These are phyloP conservation scores for Heliocidaris erythrogramma DNA, from an alignment of 35 echinoderm and acorn worm genomes.

Conservation along the genomic window DNA sequence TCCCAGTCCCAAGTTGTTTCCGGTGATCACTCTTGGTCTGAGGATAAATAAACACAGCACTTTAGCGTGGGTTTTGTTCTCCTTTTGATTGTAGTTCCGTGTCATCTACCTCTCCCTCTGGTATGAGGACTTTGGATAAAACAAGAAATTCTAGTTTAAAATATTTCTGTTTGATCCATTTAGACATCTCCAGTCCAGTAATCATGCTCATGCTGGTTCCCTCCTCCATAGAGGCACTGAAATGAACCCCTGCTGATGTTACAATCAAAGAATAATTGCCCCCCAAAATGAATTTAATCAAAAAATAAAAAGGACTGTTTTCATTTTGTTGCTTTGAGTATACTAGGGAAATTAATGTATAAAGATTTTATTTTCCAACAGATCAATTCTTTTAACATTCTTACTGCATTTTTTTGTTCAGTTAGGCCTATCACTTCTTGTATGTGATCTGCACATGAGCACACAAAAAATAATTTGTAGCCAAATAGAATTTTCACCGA, in stretches of 20 bases:
- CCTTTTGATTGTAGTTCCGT: background rate
- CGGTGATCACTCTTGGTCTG: conserved; percentile 25
- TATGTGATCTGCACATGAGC: too few relatives aligned
- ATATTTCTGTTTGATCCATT: background rate
- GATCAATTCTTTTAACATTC: too few relatives aligned
- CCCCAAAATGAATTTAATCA: background rate
- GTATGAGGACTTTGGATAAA: too few relatives aligned
- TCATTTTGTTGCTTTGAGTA: background rate
- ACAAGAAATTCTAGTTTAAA: background rate
- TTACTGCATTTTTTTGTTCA: too few relatives aligned
- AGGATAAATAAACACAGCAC: conserved; percentile 16
- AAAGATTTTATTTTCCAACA: too few relatives aligned
- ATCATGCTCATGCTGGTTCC: background rate
- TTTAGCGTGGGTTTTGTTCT: background rate
- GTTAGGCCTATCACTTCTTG: too few relatives aligned
- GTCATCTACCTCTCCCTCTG: background rate
- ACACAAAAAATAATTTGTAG: too few relatives aligned
- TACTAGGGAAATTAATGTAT: too few relatives aligned
- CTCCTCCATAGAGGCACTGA: background rate
- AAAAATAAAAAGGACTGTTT: background rate
- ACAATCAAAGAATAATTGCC: background rate
- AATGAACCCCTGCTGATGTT: background rate
- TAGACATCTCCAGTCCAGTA: background rate
- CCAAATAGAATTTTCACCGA: too few relatives aligned
- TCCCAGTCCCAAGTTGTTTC: conserved; percentile 34